These are phyloP conservation scores for Pagetopsis macropterus DNA, from an alignment of 2,797 vertebrate genomes.

Conservation along the genomic window DNA sequence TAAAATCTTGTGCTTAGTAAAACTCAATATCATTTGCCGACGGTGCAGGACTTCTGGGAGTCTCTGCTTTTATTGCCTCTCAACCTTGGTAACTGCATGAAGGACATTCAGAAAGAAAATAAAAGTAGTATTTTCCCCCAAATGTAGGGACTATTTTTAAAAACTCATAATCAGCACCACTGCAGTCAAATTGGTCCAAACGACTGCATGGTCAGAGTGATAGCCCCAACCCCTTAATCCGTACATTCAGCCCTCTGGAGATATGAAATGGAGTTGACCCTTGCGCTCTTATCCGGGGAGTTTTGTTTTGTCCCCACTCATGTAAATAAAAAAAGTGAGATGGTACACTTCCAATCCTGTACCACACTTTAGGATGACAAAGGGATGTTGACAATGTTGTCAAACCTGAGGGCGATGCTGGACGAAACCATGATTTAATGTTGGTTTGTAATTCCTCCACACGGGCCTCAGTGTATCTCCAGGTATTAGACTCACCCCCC, in stretches of 20 bases:
- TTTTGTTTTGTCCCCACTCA: slow-evolving; percentile 18
- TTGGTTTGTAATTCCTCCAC: slow-evolving; percentile 8
- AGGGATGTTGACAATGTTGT: slow-evolving; percentile 53
- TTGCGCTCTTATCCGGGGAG: slow-evolving; percentile 2
- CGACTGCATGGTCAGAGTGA: slow-evolving; percentile 20
- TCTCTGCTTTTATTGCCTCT: neutral
- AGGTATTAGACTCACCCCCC: neutral
- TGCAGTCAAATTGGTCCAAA: slow-evolving; percentile 10
- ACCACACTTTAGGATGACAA: slow-evolving; percentile 48
- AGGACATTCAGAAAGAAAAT: neutral
- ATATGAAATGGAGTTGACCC: neutral
- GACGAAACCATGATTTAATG: slow-evolving; percentile 28
- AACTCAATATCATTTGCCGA: neutral
- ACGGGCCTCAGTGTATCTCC: neutral
- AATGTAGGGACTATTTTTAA: neutral
- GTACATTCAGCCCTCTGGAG: slow-evolving; percentile 23
- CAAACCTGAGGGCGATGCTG: slow-evolving; percentile 33
- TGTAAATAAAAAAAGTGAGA: slow-evolving; percentile 69
- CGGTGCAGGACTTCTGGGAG: neutral
- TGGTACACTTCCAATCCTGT: slow-evolving; percentile 6
- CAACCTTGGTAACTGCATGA: neutral
- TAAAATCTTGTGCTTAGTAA: too few species aligned
- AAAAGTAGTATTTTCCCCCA: slow-evolving; percentile 8
- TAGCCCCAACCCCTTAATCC: slow-evolving; percentile 5
- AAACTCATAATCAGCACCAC: neutral